Percentiles rank a stretch among this genome's conserved stretches.
phyloP scores from a whole-genome alignment of 2,888 invertebrate species.

The Aquatica leii region DNA sequence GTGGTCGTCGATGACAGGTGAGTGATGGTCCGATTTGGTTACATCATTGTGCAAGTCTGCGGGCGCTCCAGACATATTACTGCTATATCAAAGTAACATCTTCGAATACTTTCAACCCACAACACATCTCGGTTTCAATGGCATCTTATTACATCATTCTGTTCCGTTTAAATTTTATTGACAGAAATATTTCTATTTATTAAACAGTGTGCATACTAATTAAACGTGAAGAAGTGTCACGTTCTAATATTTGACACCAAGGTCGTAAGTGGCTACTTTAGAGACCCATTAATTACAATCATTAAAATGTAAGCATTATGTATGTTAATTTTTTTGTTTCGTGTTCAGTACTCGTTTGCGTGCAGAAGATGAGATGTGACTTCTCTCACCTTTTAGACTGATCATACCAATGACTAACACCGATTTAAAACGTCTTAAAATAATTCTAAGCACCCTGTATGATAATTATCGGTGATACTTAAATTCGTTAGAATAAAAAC shows the following conservation, averaged over 20 bases:
- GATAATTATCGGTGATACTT: too few relatives aligned
- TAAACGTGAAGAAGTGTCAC: too few relatives aligned
- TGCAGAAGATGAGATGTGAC: neutral
- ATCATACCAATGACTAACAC: neutral
- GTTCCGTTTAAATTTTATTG: conserved; percentile 9
- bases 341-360: neutral
- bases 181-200: conserved; percentile 16
- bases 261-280: too few relatives aligned
- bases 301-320: too few relatives aligned
- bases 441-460: too few relatives aligned
- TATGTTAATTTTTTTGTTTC: neutral
- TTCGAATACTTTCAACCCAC: conserved; percentile 16
- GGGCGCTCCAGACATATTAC: conserved; percentile 23
- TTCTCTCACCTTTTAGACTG: conserved; percentile 5
- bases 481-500: neutral
- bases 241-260: too few relatives aligned
- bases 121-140: conserved; percentile 19
- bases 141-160: conserved; percentile 16
- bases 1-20: conserved; percentile 26
- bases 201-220: neutral
- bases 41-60: conserved; percentile 21
- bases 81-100: conserved; percentile 19
- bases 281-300: too few relatives aligned
- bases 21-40: conserved; percentile 21
- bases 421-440: too few relatives aligned